Conservation (phyloP, 2,113 vertebrate species). For the Stercorarius parasiticus region DNA sequence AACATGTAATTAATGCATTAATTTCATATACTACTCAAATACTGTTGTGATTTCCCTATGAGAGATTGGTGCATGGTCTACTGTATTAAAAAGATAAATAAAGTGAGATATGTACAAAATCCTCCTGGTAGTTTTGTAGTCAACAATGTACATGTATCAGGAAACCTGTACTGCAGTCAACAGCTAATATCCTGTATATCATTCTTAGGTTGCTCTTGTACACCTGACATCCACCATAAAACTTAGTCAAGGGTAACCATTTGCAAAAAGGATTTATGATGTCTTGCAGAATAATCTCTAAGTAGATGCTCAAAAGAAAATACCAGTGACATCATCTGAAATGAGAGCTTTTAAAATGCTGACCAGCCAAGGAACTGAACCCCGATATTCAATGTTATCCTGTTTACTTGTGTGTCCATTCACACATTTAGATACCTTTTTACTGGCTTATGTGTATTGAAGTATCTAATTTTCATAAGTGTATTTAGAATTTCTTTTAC, state of each 20-base stretch:
- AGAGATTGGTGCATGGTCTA: not conserved
- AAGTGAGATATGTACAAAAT: not conserved
- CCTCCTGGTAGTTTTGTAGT: not conserved
- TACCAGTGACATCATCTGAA: not conserved
- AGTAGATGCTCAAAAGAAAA: not conserved
- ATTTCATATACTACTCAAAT: not conserved
- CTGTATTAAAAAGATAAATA: not conserved
- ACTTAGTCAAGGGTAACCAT: not conserved
- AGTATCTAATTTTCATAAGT: not conserved
- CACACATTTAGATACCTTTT: not conserved
- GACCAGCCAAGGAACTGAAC: not conserved
- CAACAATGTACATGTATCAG: not conserved
- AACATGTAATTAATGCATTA: not conserved
- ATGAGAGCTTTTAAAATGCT: not conserved
- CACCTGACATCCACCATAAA: not conserved
- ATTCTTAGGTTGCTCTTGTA: not conserved
- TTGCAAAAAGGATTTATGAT: not conserved
- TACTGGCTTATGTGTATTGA: not conserved
- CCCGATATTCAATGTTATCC: not conserved
- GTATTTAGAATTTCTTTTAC: not conserved
- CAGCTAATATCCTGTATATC: not conserved
- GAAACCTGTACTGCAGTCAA: not conserved
- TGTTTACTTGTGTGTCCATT: not conserved
- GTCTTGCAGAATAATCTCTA: not conserved
- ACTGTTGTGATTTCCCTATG: not conserved